phyloP scores from a whole-genome alignment of 2,888 invertebrate species.

The Gandaritis pyraliata region DNA sequence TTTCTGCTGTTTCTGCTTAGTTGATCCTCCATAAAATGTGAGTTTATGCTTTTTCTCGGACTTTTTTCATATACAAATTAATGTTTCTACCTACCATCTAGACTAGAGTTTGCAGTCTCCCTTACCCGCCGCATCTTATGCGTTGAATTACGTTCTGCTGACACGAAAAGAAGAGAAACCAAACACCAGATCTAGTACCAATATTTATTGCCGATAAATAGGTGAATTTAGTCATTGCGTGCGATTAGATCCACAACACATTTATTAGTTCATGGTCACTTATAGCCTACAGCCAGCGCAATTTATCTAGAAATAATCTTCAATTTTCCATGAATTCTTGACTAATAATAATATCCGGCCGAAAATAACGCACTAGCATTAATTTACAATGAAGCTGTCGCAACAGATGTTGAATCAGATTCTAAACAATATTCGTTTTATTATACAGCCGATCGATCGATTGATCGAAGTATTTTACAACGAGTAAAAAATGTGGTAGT shows the following conservation, averaged over 20 bases:
- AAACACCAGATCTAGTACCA: conserved; percentile 61
- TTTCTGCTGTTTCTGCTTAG: conserved; percentile 47
- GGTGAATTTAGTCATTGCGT: conserved; percentile 43
- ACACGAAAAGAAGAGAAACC: conserved; percentile 20
- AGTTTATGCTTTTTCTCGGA: conserved; percentile 7
- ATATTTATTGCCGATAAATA: conserved; percentile 79
- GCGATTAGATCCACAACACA: conserved; percentile 58
- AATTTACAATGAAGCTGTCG: conserved; percentile 67
- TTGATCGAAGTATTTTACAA: conserved; percentile 20
- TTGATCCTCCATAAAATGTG: conserved; percentile 20
- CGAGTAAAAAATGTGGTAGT: conserved; percentile 35
- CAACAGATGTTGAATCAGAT: conserved; percentile 68
- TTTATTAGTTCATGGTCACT: conserved; percentile 51
- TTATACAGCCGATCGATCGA: conserved; percentile 29
- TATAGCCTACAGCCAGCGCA: conserved; percentile 42
- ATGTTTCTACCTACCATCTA: background rate
- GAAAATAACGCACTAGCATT: conserved; percentile 58
- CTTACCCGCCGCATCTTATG: too few relatives aligned
- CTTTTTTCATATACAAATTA: background rate
- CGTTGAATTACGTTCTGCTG: too few relatives aligned
- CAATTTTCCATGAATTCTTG: conserved; percentile 56
- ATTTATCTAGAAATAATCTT: conserved; percentile 58
- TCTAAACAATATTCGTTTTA: conserved; percentile 41
- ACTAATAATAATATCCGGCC: conserved; percentile 73
- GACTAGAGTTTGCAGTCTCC: background rate